Evolutionary conservation across 2,888 invertebrate species (phyloP), one percentile per base, ranked within the genome.

Genomic region (Cosmopolites sordidus): DNA sequence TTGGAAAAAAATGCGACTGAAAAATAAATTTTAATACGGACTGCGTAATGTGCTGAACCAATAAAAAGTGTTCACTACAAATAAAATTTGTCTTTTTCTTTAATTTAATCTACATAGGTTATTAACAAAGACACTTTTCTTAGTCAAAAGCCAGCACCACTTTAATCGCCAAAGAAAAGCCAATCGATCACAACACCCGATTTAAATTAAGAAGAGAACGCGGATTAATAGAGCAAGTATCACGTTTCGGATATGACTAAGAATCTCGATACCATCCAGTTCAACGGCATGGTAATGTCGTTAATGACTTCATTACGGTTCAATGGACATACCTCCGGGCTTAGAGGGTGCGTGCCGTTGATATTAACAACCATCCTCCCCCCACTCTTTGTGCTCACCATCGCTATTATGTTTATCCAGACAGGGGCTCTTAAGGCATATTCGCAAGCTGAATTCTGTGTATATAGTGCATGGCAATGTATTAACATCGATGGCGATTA

Each of bases 221-320:
- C 8, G 33, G 33, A 33, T 33, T 33, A 33, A 33, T 33, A 33
- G 33, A 33, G 33, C 33, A 33, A 33, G 33, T 11, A n/a, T 5
- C 33, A 33, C 33, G 33, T 12, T n/a, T 22, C 22, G 22, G 3
- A 3, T 3, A 22, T 3, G 8, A 4, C 12, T 33, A 33, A 33
- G 33, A 33, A 33, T 33, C 33, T 33, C 8, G 33, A 33, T 12
- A 12, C 33, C n/a, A 12, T 22, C 22, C n/a, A 14, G n/a, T 15
- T 39, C 15, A 9, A 39, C 16, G n/a, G 50, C 15, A 29, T 29
- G 50, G 27, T 43, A 40, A 63, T 59, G 62, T 54, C 61, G 60
- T 64, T 62, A 62, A 60, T 58, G 59, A 60, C 58, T 60, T 60
- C 61, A 60, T 62, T 60, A 59, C 55, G 53, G 48, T 30, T 44